These are phyloP conservation scores for Cybosia mesomella DNA, from an alignment of 2,888 invertebrate species.

Conservation along the genomic window DNA sequence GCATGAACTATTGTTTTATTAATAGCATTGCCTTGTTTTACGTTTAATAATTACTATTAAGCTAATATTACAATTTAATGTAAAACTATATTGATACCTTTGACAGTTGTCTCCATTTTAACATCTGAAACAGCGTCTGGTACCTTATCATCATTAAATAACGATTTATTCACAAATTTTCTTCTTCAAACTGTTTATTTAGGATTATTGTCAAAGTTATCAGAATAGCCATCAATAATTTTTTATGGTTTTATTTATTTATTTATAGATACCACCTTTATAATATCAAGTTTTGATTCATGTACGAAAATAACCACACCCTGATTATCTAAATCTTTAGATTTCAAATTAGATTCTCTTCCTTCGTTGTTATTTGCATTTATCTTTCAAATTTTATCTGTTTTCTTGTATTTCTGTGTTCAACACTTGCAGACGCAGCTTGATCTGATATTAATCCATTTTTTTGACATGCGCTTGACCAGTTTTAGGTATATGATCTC, in stretches of 20 bases:
- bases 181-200: background rate
- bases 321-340: background rate
- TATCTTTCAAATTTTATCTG: no score
- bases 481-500: background rate
- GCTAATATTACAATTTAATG: background rate
- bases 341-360: background rate
- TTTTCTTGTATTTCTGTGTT: background rate
- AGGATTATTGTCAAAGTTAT: background rate
- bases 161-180: background rate
- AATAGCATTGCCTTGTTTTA: constrained; percentile 9
- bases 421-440: background rate
- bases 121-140: background rate
- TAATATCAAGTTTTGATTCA: background rate
- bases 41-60: background rate
- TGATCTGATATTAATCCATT: background rate
- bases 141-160: background rate
- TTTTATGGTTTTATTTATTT: no score
- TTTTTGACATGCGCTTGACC: background rate
- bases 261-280: background rate
- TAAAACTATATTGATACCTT: background rate
- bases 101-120: background rate
- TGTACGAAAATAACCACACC: background rate
- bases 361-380: no score
- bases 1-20: constrained; percentile 17
- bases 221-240: background rate